Conservation (phyloP, 1,140 invertebrate genomes). For the Drosophila pachea region DNA sequence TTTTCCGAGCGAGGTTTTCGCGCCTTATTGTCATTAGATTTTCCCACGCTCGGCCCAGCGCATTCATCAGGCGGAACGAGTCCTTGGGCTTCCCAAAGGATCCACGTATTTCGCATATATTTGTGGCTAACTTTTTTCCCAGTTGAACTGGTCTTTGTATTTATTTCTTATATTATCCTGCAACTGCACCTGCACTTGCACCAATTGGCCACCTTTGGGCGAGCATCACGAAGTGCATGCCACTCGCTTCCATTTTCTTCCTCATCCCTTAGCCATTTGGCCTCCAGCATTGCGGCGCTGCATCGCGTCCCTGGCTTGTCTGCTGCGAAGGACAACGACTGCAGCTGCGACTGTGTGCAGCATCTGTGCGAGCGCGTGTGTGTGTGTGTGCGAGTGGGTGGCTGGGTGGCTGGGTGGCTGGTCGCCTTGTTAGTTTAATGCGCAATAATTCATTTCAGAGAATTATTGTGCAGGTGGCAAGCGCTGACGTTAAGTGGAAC, state of each 20-base stretch:
- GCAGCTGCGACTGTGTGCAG: constrained; percentile 14
- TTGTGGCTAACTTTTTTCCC: too few species aligned
- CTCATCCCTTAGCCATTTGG: constrained; percentile 32
- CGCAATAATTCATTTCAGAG: constrained; percentile 65
- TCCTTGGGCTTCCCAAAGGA: too few species aligned
- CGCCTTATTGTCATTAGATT: constrained; percentile 64
- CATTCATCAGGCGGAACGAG: too few species aligned
- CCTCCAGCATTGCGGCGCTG: constrained; percentile 57
- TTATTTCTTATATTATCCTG: too few species aligned
- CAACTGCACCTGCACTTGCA: too few species aligned
- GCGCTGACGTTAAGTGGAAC: constrained; percentile 29
- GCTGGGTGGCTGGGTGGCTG: background rate
- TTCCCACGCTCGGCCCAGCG: too few species aligned
- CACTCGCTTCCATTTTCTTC: background rate
- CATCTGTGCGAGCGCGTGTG: constrained; percentile 1
- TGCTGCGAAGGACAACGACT: constrained; percentile 57
- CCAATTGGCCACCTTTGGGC: too few species aligned
- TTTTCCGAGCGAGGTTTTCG: constrained; percentile 34
- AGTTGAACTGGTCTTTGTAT: too few species aligned
- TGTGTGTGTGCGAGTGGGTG: constrained; percentile 28
- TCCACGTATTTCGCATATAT: too few species aligned
- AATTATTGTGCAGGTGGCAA: constrained; percentile 34
- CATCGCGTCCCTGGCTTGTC: constrained; percentile 52
- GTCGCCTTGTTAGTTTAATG: constrained; percentile 46
- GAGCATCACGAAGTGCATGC: too few species aligned